Evolutionary conservation across 2,888 invertebrate genomes (phyloP).

Genomic region (Bombyx huttoni): DNA sequence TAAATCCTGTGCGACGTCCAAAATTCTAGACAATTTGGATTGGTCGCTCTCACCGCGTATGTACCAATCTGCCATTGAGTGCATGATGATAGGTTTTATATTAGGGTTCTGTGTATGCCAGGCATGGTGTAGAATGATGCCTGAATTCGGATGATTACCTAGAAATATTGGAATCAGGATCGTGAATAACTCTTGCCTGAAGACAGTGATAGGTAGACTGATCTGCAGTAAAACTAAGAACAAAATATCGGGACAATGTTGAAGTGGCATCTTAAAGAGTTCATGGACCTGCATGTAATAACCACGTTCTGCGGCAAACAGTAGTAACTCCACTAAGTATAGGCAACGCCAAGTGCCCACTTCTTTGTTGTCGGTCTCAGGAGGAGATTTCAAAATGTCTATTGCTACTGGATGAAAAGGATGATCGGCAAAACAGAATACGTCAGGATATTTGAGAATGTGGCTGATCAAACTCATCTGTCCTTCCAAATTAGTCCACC

Average conservation of each 20-base stretch:
- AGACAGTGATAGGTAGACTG: constrained; percentile 81
- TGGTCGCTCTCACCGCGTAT: constrained; percentile 93
- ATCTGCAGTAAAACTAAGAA: constrained; percentile 91
- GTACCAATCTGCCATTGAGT: constrained; percentile 98
- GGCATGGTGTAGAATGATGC: constrained; percentile 94
- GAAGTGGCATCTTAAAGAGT: constrained; percentile 91
- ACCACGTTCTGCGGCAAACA: constrained; percentile 90
- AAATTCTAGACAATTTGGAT: constrained; percentile 90
- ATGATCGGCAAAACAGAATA: constrained; percentile 95
- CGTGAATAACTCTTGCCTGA: constrained; percentile 89
- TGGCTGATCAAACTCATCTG: constrained; percentile 91
- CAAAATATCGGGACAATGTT: constrained; percentile 95
- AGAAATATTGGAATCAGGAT: constrained; percentile 93
- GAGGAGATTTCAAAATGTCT: constrained; percentile 92
- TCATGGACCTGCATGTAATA: constrained; percentile 88
- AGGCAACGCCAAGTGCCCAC: constrained; percentile 93
- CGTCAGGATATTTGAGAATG: constrained; percentile 90
- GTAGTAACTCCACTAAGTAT: constrained; percentile 89
- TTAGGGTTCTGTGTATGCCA: constrained; percentile 88
- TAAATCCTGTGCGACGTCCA: constrained; percentile 96
- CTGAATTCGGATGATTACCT: constrained; percentile 96
- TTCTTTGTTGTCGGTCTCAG: constrained; percentile 95
- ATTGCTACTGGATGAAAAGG: constrained; percentile 89
- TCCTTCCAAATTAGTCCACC: constrained; percentile 95
- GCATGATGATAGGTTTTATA: constrained; percentile 90